These are phyloP conservation scores for Clepsis dumicolana DNA, from an alignment of 2,888 invertebrate genomes.

Conservation along the genomic window DNA sequence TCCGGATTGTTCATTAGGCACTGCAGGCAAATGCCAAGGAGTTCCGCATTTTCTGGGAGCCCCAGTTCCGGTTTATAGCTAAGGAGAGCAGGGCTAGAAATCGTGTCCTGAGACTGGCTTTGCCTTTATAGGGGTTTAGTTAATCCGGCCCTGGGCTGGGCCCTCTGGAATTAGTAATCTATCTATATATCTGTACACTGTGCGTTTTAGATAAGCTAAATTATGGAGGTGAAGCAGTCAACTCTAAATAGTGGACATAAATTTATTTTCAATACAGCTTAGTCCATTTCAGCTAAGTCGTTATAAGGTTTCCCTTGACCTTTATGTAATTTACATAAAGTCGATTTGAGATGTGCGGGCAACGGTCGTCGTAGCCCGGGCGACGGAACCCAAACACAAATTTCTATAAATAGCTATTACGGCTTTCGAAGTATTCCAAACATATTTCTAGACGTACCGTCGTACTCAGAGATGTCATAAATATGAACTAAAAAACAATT, in stretches of 20 bases:
- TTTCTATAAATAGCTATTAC: not conserved
- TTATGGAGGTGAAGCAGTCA: slow-evolving; percentile 1
- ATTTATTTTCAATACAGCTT: slow-evolving; percentile 22
- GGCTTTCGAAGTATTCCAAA: not conserved
- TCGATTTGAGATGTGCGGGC: slow-evolving; percentile 48
- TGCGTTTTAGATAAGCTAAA: not conserved
- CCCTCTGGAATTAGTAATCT: not conserved
- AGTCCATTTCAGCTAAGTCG: slow-evolving; percentile 11
- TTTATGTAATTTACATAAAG: slow-evolving; percentile 40
- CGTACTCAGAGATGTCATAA: not conserved
- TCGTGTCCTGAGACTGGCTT: too few species aligned
- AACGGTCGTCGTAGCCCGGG: slow-evolving; percentile 49
- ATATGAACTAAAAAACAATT: too few species aligned
- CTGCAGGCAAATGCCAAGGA: too few species aligned
- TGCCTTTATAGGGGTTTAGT: too few species aligned
- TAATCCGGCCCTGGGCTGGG: too few species aligned
- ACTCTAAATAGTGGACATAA: slow-evolving; percentile 21
- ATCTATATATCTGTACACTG: not conserved
- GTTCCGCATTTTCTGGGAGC: too few species aligned
- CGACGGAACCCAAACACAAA: slow-evolving; percentile 53
- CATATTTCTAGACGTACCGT: not conserved
- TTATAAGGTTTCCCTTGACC: slow-evolving; percentile 60
- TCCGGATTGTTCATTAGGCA: too few species aligned
- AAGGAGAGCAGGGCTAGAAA: too few species aligned
- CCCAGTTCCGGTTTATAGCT: too few species aligned